A percentile compares a stretch with the other conserved stretches of the same genome.
Evolutionary conservation across 1,140 invertebrate genomes (phyloP).

Genomic region (Atta cephalotes): DNA sequence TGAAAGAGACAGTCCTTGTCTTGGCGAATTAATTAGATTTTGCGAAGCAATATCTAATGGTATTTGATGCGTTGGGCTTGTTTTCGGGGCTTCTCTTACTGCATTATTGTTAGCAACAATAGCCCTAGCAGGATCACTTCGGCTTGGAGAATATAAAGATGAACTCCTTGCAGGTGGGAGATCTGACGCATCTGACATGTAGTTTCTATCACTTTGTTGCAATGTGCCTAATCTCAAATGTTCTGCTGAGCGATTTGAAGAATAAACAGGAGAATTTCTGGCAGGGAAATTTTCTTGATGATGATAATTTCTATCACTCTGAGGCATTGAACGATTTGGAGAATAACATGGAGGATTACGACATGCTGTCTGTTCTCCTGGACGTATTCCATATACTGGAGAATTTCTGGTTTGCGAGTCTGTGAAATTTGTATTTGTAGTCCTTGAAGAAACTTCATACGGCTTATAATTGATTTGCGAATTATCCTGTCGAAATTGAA

Average conservation of each 20-base stretch:
- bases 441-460: constrained; percentile 75
- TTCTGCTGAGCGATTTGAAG: constrained; percentile 76
- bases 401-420: constrained; percentile 78
- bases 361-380: constrained; percentile 72
- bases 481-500: constrained; percentile 82
- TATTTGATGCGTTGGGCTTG: constrained; percentile 75
- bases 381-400: constrained; percentile 75
- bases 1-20: constrained; percentile 68
- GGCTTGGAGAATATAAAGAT: constrained; percentile 70
- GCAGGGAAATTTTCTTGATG: constrained; percentile 76
- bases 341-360: constrained; percentile 79
- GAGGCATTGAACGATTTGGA: constrained; percentile 76
- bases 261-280: constrained; percentile 79
- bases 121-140: constrained; percentile 60
- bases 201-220: constrained; percentile 77
- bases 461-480: constrained; percentile 77
- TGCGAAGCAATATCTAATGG: constrained; percentile 65
- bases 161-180: constrained; percentile 68
- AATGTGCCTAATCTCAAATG: constrained; percentile 70
- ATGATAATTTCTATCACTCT: constrained; percentile 78
- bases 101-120: constrained; percentile 71
- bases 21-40: constrained; percentile 68
- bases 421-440: constrained; percentile 73
- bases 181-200: constrained; percentile 72
- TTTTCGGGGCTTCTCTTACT: constrained; percentile 73